Evolutionary conservation across 2,888 invertebrate species (phyloP).

Genomic region (Tenthredo notha): DNA sequence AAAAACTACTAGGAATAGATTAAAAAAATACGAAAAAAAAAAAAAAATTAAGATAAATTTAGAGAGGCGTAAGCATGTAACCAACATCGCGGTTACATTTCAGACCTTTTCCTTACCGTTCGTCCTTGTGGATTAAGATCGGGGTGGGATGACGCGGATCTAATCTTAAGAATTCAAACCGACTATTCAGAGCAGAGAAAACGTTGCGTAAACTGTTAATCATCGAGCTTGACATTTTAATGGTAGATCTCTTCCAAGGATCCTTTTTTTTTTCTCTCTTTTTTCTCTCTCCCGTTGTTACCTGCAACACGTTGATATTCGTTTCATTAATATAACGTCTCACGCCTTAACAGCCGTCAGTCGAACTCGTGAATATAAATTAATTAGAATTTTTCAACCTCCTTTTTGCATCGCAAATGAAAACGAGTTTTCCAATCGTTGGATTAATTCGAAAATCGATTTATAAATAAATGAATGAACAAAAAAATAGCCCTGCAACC

Average conservation of each 20-base stretch:
- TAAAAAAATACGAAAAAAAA: too few species aligned
- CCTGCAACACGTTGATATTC: background rate
- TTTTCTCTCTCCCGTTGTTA: background rate
- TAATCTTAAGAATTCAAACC: constrained; percentile 20
- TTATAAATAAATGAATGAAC: background rate
- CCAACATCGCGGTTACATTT: background rate
- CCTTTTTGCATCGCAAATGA: background rate
- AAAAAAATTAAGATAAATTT: background rate
- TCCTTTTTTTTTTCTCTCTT: background rate
- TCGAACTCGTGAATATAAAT: background rate
- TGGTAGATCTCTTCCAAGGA: constrained; percentile 21
- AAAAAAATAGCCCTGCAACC: background rate
- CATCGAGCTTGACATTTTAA: constrained; percentile 44
- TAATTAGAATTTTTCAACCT: background rate
- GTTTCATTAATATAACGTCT: background rate
- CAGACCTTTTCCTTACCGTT: background rate
- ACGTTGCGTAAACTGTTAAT: constrained; percentile 44
- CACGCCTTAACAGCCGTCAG: background rate
- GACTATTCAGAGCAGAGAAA: constrained; percentile 22
- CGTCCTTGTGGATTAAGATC: constrained; percentile 13
- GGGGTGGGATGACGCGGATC: constrained; percentile 27
- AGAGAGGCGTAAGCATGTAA: background rate
- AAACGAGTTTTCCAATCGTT: background rate
- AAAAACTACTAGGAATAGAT: background rate
- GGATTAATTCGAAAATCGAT: background rate